Evolutionary conservation across 2,888 invertebrate species (phyloP), one percentile per base, ranked within the genome.

Genomic region (Orgyia antiqua): DNA sequence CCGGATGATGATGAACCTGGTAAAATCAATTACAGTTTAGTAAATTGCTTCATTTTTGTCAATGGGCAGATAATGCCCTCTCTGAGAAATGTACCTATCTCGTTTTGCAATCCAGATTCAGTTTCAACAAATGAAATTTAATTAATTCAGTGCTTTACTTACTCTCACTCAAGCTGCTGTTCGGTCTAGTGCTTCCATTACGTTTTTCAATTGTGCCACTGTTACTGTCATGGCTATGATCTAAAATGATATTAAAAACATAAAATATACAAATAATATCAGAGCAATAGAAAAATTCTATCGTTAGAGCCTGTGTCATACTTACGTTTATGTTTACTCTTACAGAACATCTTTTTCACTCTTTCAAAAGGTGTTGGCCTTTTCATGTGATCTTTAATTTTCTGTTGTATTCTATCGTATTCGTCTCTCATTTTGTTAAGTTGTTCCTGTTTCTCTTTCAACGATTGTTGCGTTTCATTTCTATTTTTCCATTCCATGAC

Each of bases 401-500:
- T 90, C 28, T 91, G 90, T 55, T 95, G 94, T 46, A 95, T 92
- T 59, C 92, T 90, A 42, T 95, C 94, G 53, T 95, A 95, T 52
- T 94, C 93, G 13, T 91, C 89, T 24, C 95, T 84, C 91, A 95
- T 92, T 52, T 92, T 90, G 39, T 91, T 91, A 34, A 96, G 78
- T 57, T 95, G 94, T 31, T 94, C 93, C 65, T 94, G 92, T 60
- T 95, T 95, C 48, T 95, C 95, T 58, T 93, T 92, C 51, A 94
- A 89, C 1, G 94, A 95, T 56, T 93, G 94, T 54, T 94, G 93
- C 0, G 95, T 95, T 67, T 95, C 95, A 54, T 95, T 94, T 33
- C 95, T 88, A 52, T 93, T 94, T 58, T 91, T 91, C 96, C 96
- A 96, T 59, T 93, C 93, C 68, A 93, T 93, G 1, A 96, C 95